Evolutionary conservation across 2,888 invertebrate genomes (phyloP).

Genomic region (Pandemis heparana): DNA sequence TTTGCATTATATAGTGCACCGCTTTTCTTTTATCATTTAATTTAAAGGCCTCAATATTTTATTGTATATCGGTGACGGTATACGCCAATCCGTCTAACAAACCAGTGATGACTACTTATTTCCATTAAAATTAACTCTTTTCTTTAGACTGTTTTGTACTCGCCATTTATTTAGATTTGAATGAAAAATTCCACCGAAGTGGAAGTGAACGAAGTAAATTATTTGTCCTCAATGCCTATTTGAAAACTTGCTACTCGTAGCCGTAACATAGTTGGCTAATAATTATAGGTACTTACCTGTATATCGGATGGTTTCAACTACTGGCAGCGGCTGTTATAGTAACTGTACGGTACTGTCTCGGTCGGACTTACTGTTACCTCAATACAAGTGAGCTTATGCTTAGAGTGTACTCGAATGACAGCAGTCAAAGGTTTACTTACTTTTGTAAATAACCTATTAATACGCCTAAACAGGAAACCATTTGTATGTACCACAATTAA

Average conservation of each 20-base stretch:
- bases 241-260: not conserved
- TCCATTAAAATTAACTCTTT: not conserved
- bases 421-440: too few species aligned
- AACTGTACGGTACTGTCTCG: too few species aligned
- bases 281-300: too few species aligned
- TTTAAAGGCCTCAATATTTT: constrained; percentile 1
- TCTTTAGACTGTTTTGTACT: not conserved
- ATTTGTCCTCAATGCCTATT: not conserved
- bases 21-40: constrained; percentile 31
- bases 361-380: too few species aligned
- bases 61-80: not conserved
- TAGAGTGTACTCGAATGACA: too few species aligned
- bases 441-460: too few species aligned
- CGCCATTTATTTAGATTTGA: not conserved
- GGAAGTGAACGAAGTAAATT: not conserved
- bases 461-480: not conserved
- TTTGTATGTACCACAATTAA: not conserved
- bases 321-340: too few species aligned
- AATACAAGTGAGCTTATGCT: too few species aligned
- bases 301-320: too few species aligned
- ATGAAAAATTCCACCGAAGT: not conserved
- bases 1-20: constrained; percentile 6
- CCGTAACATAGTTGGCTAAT: too few species aligned
- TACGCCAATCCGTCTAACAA: not conserved
- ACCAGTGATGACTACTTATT: constrained; percentile 7